Evolutionary conservation across 1,140 invertebrate genomes (phyloP), one percentile per base, ranked within the genome.

Genomic region (Drosophila lacertosa): DNA sequence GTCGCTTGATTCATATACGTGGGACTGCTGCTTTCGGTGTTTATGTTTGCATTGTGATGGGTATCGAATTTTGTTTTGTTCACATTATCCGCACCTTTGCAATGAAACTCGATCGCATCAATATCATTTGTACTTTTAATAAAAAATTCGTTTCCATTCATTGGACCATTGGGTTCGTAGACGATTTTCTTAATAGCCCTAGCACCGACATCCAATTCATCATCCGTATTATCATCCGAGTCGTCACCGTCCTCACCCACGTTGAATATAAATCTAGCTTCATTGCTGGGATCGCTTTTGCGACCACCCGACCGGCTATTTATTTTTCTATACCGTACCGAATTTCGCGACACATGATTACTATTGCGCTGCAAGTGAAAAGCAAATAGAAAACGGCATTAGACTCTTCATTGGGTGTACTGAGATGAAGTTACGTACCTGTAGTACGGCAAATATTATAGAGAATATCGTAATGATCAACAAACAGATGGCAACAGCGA

Each of bases 391-490:
- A 22, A 11, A 15, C 10, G 18, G 2, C 16, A 3, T 33, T 15
- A 33, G 16, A 33, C 11, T 7, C 35, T 37, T 16, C 5, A 15
- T 29, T 39, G 5, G 11, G 10, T 35, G 16, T 6, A 51, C 10
- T n/a, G 15, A 6, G 37, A 3, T 20, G 18, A 16, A 5, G 48
- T 16, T 75, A n/a, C n/a, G n/a, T 88, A 95, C 95, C 93, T 95
- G 95, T 72, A 95, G 89, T 18, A 94, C 92, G 67, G 94, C 92
- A 91, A 95, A 95, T 70, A 95, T 94, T 18, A 94, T 92, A 6
- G 93, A 93, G 76, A 95, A 95, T 22, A 95, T 90, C 3, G 94
- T 93, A 13, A 95, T 92, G 18, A 94, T 93, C 45, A 94, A 92
- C 65, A 95, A 90, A 80, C 95, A 95, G 37, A 93, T 94, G 40